Evolutionary conservation across 1,140 invertebrate species (phyloP), one percentile per base, ranked within the genome.

Genomic region (Cherax destructor): DNA sequence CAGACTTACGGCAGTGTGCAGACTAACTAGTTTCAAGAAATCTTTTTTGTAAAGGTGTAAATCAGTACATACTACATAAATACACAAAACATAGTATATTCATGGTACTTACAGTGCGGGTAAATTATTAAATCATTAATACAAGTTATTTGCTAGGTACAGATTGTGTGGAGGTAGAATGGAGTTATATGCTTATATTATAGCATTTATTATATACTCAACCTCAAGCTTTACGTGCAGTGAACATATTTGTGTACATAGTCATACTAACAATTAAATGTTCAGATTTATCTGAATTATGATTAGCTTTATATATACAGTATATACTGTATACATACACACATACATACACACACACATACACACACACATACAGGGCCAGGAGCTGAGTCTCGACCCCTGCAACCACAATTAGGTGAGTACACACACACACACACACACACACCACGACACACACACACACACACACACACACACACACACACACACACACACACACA

Each of bases 171-270:
- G 56, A 52, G 61, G 41, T 76, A 52, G 83, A 72, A 69, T 78
- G 76, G 41, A 61, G 59, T 49, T 85, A 78, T 41, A 65, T 90
- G 81, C 69, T 79, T 86, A 78, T 84, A 69, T 69, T 47, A 74
- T 84, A 78, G 88, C 83, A 84, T 91, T 77, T 52, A 77, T 30
- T 79, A 79, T 77, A 80, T 91, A 91, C 89, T 91, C 83, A 65
- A 85, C 59, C 77, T 61, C 61, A 91, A 91, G 89, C 89, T 91
- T 91, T 91, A 91, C 83, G 83, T 91, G 89, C 89, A 85, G 89
- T 91, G 89, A 69, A 91, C 56, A 84, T 83, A 83, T 86, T 61
- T 91, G 76, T 91, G 89, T 91, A 91, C 61, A 91, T 91, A 91
- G 80, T 91, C 47, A 81, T 81, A 89, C 56, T 89, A 65, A 91